Evolutionary conservation across 2,113 vertebrate species (phyloP).

Genomic region (Hepsetus odoe): DNA sequence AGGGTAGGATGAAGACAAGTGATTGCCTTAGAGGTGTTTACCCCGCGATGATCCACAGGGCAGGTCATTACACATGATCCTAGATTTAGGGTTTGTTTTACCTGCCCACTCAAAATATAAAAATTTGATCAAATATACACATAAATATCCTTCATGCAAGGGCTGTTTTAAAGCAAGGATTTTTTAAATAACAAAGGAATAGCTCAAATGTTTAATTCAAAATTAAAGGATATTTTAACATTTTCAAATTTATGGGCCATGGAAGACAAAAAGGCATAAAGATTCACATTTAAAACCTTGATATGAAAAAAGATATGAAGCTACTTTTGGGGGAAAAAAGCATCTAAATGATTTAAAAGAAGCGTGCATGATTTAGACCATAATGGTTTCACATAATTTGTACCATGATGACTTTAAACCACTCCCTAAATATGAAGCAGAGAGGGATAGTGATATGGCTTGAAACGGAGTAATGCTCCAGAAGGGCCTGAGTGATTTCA

Average conservation of each 20-base stretch:
- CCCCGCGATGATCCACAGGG: slow-evolving; percentile 6
- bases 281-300: not conserved
- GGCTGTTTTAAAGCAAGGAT: not conserved
- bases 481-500: slow-evolving; percentile 20
- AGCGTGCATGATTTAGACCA: not conserved
- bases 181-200: not conserved
- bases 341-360: not conserved
- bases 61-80: not conserved
- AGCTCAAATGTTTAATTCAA: not conserved
- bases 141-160: not conserved
- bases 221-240: not conserved
- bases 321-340: not conserved
- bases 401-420: not conserved
- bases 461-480: not conserved
- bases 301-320: not conserved
- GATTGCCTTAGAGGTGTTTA: slow-evolving; percentile 14
- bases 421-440: not conserved
- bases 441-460: slow-evolving; percentile 10
- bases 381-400: not conserved
- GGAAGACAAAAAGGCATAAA: not conserved
- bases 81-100: not conserved
- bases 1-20: slow-evolving; percentile 11
- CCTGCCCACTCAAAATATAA: not conserved
- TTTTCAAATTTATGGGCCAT: not conserved
- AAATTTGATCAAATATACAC: not conserved